A percentile compares a stretch with the other conserved stretches of the same genome.
Conservation (phyloP, 2,888 invertebrate species). For the Bibio marci region DNA sequence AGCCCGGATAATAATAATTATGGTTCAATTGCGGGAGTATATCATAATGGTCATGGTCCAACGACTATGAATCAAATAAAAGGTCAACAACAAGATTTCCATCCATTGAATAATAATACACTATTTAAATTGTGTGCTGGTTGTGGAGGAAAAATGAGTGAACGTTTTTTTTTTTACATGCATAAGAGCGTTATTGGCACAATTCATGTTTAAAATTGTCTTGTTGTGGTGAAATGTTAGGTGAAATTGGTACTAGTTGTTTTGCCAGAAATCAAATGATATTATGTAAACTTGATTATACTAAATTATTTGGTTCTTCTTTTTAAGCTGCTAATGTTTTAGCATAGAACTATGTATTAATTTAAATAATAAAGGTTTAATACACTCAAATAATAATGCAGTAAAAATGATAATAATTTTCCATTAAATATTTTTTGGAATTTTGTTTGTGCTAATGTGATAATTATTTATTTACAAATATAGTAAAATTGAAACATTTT, state of each 20-base stretch:
- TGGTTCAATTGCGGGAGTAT: conserved; percentile 33
- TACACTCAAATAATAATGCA: no score
- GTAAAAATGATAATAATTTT: no score
- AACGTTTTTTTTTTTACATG: conserved; percentile 81
- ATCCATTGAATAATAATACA: no score
- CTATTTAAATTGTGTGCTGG: conserved; percentile 83
- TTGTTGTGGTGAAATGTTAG: conserved; percentile 74
- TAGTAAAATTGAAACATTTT: no score
- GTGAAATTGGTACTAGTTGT: conserved; percentile 82
- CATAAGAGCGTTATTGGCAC: conserved; percentile 92
- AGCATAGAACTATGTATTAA: no score
- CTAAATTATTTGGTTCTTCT: no score
- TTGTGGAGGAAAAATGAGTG: conserved; percentile 74
- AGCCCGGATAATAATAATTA: conserved; percentile 57
- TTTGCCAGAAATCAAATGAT: conserved; percentile 88
- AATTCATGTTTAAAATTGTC: conserved; percentile 88
- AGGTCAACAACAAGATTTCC: conserved; percentile 11
- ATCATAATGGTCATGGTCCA: conserved; percentile 27
- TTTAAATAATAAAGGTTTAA: no score
- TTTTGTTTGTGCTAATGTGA: no score
- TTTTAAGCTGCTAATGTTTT: no score
- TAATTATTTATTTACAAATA: no score
- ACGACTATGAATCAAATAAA: conserved; percentile 8
- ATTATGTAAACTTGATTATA: conserved; percentile 88
- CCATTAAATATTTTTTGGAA: no score